Evolutionary conservation across 2,888 invertebrate species (phyloP), one percentile per base, ranked within the genome.

Genomic region (Torymus aiolomorphi): DNA sequence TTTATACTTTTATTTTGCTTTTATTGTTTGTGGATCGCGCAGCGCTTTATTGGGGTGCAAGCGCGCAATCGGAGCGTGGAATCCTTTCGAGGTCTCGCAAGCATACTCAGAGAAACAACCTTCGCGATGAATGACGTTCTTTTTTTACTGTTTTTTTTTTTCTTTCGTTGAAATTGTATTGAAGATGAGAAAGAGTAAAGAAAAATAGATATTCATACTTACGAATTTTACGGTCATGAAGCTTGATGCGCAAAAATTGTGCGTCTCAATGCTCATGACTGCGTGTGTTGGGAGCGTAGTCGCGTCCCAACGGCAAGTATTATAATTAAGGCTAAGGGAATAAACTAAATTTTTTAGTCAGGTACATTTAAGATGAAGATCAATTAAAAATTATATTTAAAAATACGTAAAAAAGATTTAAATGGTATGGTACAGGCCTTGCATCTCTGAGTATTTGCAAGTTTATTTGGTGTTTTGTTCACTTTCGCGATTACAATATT

Each of bases 31-130:
- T 8, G 61, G 18, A n/a, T 31, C 61, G 51, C 49, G 72, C 51
- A 49, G 72, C 81, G 66, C 76, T 69, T 42, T 42, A 42, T 42
- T 72, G n/a, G 52, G 75, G 66, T 61, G 65, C 62, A 56, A 74
- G 78, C 76, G 57, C 73, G 63, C 66, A 72, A 70, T 54, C 66
- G 75, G 62, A 76, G 67, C 66, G 57, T 71, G 61, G 67, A 80
- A 57, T 70, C 59, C 51, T 77, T 57, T 71, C 85, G 31, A 20
- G 61, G 80, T 77, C 42, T 42, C 81, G 56, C 76, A 18, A 76
- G 62, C 72, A 63, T 62, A 73, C 69, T 76, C 67, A 69, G 76
- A 18, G 51, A 42, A 42, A 42, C 42, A 42, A 42, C 42, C 42
- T 42, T 42, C 42, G 42, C 42, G 42, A 42, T 42, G 42, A 42